phyloP scores from a whole-genome alignment of 2,797 vertebrate species.

The Peromyscus aztecus region DNA sequence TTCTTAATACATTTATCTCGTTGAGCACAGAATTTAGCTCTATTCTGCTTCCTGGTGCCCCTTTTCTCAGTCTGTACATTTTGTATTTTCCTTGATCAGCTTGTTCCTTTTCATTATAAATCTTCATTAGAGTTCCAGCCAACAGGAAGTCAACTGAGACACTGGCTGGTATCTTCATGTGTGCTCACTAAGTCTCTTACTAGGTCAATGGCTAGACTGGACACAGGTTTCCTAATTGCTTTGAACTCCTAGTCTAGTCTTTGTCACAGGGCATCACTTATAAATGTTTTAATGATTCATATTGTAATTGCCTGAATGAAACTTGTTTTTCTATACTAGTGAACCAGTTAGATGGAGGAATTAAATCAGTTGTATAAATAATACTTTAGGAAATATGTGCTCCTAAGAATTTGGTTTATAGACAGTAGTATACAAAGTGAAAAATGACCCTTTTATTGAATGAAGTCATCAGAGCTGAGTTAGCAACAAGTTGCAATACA shows the following conservation, averaged over 20 bases:
- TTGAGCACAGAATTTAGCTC: no score
- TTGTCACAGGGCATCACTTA: neutral
- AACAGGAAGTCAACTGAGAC: no score
- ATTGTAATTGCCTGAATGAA: neutral
- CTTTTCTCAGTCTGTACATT: no score
- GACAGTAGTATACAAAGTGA: neutral
- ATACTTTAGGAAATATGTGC: neutral
- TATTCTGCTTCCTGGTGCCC: no score
- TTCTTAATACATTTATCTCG: no score
- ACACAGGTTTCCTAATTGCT: neutral
- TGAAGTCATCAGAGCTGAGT: neutral
- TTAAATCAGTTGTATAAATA: neutral
- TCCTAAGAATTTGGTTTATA: conserved; percentile 1
- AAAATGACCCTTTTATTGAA: neutral
- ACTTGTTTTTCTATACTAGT: neutral
- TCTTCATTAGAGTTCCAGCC: neutral
- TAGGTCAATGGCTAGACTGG: neutral
- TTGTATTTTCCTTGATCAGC: no score
- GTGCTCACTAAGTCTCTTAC: neutral
- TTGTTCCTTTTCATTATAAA: no score
- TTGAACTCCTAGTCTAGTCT: neutral
- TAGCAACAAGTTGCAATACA: neutral
- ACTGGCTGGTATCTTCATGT: neutral
- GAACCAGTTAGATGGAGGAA: neutral
- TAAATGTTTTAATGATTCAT: neutral